Conservation (phyloP, 2,888 invertebrate genomes). For the Geophilus truncorum region DNA sequence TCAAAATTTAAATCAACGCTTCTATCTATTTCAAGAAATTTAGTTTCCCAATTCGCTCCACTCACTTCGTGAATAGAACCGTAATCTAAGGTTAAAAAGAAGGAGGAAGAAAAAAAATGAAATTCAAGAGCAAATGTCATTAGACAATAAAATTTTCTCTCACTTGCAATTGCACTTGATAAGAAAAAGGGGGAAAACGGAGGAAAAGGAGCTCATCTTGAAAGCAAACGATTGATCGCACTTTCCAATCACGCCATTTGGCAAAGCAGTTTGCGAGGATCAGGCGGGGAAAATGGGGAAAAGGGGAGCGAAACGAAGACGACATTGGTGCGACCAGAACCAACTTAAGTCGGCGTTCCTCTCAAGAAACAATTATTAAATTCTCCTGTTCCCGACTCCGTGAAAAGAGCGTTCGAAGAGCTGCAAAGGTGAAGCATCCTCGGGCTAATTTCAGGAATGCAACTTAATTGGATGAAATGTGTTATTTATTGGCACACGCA, state of each 20-base stretch:
- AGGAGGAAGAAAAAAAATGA: neutral
- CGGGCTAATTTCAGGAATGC: constrained; percentile 22
- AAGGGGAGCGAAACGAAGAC: neutral
- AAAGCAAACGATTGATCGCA: constrained; percentile 17
- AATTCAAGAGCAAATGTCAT: constrained; percentile 3
- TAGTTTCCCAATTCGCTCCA: too few species aligned
- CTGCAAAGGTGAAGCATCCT: constrained; percentile 9
- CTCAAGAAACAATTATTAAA: constrained; percentile 5
- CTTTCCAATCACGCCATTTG: constrained; percentile 11
- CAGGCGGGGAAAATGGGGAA: neutral
- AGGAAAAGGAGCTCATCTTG: constrained; percentile 3
- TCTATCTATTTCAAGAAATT: too few species aligned
- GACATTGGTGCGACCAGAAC: too few species aligned
- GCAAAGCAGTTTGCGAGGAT: neutral
- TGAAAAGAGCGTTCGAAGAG: neutral
- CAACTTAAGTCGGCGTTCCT: neutral
- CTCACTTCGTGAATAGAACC: too few species aligned
- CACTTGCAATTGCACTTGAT: neutral
- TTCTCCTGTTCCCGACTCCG: neutral
- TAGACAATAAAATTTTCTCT: neutral
- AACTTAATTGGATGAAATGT: constrained; percentile 31
- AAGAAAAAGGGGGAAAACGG: neutral
- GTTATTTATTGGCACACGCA: constrained; percentile 31
- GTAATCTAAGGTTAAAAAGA: too few species aligned
- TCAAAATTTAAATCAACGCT: too few species aligned